Evolutionary conservation across 2,797 vertebrate genomes (phyloP).

Genomic region (Peromyscus eremicus): DNA sequence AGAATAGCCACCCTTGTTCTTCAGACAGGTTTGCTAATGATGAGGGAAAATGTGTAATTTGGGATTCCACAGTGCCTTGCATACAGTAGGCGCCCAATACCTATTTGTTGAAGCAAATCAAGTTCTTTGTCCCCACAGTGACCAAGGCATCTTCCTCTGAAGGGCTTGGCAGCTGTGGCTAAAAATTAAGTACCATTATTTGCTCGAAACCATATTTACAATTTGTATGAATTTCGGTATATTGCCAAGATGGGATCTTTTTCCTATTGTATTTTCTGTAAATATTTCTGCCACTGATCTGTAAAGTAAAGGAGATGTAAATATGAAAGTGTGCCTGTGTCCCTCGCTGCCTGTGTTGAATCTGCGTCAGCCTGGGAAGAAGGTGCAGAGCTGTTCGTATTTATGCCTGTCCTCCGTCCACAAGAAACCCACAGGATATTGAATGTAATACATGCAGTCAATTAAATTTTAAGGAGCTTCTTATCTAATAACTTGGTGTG

Average conservation of each 20-base stretch:
- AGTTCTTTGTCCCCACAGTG: conserved; percentile 79
- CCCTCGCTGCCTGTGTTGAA: conserved; percentile 89
- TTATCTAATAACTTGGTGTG: conserved; percentile 87
- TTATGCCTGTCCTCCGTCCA: conserved; percentile 93
- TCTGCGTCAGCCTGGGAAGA: conserved; percentile 89
- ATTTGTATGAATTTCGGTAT: conserved; percentile 86
- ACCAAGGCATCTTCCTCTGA: conserved; percentile 79
- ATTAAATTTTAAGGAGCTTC: conserved; percentile 97
- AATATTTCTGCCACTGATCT: conserved; percentile 91
- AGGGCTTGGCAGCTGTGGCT: conserved; percentile 85
- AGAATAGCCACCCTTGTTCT: conserved; percentile 60
- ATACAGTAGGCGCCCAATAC: conserved; percentile 82
- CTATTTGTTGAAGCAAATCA: conserved; percentile 80
- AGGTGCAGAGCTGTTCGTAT: conserved; percentile 92
- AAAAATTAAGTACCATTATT: conserved; percentile 81
- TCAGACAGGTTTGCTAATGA: conserved; percentile 72
- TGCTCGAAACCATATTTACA: conserved; percentile 86
- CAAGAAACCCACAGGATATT: conserved; percentile 93
- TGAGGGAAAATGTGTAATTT: conserved; percentile 72
- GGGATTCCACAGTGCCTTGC: conserved; percentile 78
- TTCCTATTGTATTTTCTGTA: conserved; percentile 93
- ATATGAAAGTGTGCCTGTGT: conserved; percentile 92
- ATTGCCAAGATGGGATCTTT: conserved; percentile 89
- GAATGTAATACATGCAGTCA: conserved; percentile 97
- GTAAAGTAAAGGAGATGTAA: conserved; percentile 95